These are phyloP conservation scores for Drosophila bifasciata DNA, from an alignment of 1,140 invertebrate species.

Conservation along the genomic window DNA sequence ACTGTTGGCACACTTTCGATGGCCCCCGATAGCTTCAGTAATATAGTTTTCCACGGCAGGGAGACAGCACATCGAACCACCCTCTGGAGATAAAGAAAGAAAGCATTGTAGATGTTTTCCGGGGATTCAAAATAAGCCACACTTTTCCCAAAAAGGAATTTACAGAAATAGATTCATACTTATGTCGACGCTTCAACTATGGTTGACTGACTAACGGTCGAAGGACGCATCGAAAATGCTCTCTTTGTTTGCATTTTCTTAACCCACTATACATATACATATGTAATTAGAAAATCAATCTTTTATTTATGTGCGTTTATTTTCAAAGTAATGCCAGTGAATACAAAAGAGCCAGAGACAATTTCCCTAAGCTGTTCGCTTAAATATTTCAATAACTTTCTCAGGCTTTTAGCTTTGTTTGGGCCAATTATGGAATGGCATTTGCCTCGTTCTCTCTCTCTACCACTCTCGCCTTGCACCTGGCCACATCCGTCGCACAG, in stretches of 20 bases:
- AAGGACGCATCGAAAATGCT: conserved; percentile 6
- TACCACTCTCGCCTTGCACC: conserved; percentile 8
- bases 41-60: conserved; percentile 26
- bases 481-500: conserved; percentile 55
- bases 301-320: conserved; percentile 32
- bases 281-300: conserved; percentile 63
- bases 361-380: conserved; percentile 42
- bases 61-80: not conserved
- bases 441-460: not conserved
- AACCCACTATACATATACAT: conserved; percentile 15
- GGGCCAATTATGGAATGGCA: conserved; percentile 55
- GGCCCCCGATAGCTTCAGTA: conserved; percentile 19
- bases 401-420: conserved; percentile 22
- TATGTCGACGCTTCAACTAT: not conserved
- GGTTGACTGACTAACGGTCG: too few species aligned
- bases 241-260: not conserved
- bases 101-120: not conserved
- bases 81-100: not conserved
- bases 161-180: conserved; percentile 39
- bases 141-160: conserved; percentile 10
- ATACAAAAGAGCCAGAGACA: conserved; percentile 23
- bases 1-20: conserved; percentile 43
- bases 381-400: conserved; percentile 66
- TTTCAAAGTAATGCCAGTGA: conserved; percentile 5
- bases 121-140: conserved; percentile 33